Evolutionary conservation across 2,797 vertebrate genomes (phyloP), one percentile per base, ranked within the genome.

Genomic region (Epinephelus malabaricus): DNA sequence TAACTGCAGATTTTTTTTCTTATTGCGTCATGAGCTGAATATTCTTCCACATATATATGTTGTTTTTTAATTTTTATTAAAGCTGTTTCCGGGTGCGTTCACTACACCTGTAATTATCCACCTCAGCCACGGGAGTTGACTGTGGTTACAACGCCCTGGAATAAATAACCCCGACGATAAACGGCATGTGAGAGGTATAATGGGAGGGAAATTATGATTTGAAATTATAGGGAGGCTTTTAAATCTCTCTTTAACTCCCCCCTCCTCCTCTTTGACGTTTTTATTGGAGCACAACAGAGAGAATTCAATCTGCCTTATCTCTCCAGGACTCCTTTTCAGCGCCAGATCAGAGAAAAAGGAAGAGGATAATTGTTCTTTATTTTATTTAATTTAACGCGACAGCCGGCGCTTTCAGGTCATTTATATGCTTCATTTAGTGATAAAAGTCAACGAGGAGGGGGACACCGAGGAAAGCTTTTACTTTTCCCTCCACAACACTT

Each of bases 391-490:
- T 96, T 95, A 96, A 95, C 94, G 93, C 92, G 93, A 93, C 95
- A 96, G 95, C 84, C 90, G 86, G 85, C 92, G 92, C 93, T 96
- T 96, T 94, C 94, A 95, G 95, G 92, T 96, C 93, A 95, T 96
- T 96, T 95, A 94, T 94, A 95, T 96, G 96, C 96, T 95, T 96
- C 94, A 96, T 96, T 97, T 96, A 93, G 91, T 93, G 95, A 96
- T 96, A 94, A 95, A 95, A 95, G 94, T 95, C 95, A 90, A 78
- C 83, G 94, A 94, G 90, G 49, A 70, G 89, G 89, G 89, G 46
- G 65, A 83, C 82, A 91, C 72, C 18, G 69, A 38, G 30, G 2
- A 18, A 27, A 62, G 55, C 78, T 91, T 89, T 81, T 88, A 93
- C 91, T 88, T 64, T 79, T 74, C 50, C 38, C 40, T 69, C 6